Evolutionary conservation across 2,888 invertebrate genomes (phyloP).

Genomic region (Lasioglossum villosulum): DNA sequence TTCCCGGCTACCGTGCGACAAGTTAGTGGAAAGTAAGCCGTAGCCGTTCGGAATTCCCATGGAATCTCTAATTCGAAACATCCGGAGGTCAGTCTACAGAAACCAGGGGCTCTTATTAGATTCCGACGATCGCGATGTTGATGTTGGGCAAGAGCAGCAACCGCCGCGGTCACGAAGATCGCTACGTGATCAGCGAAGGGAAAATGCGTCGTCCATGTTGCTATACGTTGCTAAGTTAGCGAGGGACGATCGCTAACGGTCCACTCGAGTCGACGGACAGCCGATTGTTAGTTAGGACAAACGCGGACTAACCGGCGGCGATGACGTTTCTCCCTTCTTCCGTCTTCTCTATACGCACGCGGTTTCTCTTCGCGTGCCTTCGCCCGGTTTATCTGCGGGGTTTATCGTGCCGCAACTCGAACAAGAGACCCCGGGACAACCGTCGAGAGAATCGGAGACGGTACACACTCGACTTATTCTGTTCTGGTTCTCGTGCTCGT

Average conservation of each 20-base stretch:
- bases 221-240: conserved; percentile 65
- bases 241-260: conserved; percentile 76
- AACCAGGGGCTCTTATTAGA: conserved; percentile 54
- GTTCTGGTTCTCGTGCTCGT: conserved; percentile 10
- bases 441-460: conserved; percentile 3
- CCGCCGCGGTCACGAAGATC: conserved; percentile 20
- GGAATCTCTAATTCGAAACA: conserved; percentile 42
- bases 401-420: conserved; percentile 60
- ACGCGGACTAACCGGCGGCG: conserved; percentile 58
- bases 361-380: conserved; percentile 30
- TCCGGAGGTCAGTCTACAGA: conserved; percentile 12
- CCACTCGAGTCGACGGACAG: conserved; percentile 78
- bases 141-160: conserved; percentile 25
- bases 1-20: not conserved
- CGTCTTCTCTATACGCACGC: conserved; percentile 16
- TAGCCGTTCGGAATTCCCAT: conserved; percentile 32
- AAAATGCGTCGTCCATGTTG: conserved; percentile 39
- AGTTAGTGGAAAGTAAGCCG: not conserved
- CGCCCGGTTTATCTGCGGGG: conserved; percentile 58
- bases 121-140: conserved; percentile 46
- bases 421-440: conserved; percentile 17
- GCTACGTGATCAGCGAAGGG: conserved; percentile 50
- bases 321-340: conserved; percentile 20
- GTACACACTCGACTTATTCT: conserved; percentile 2
- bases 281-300: conserved; percentile 76